Conservation (phyloP, 2,888 invertebrate species). For the Macaria notata region DNA sequence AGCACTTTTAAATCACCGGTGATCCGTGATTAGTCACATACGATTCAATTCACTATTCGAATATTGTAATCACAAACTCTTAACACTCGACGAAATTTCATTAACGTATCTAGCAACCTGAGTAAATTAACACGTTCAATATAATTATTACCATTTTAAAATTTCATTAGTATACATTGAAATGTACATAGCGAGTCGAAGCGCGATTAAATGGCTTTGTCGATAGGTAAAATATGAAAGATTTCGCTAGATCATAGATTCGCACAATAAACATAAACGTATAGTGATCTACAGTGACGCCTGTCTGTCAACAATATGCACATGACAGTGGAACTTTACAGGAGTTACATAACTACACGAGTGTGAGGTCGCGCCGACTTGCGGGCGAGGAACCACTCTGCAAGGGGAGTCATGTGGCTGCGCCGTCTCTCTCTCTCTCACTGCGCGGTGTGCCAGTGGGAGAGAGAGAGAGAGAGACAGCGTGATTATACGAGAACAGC, state of each 20-base stretch:
- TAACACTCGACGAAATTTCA: conserved; percentile 60
- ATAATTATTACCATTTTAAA: conserved; percentile 57
- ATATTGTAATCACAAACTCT: conserved; percentile 56
- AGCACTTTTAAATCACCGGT: conserved; percentile 62
- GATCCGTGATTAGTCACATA: conserved; percentile 58
- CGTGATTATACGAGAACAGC: neutral
- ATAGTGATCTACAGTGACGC: conserved; percentile 64
- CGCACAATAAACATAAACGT: conserved; percentile 68
- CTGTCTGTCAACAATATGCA: conserved; percentile 64
- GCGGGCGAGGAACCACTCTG: conserved; percentile 53
- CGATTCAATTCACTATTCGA: conserved; percentile 57
- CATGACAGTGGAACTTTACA: conserved; percentile 55
- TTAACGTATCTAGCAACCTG: conserved; percentile 72
- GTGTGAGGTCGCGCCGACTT: conserved; percentile 56
- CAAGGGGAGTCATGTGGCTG: conserved; percentile 7
- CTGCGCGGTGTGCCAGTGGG: no score
- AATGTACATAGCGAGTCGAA: conserved; percentile 71
- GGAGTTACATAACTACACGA: conserved; percentile 53
- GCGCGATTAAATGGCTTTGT: conserved; percentile 64
- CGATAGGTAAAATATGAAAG: conserved; percentile 60
- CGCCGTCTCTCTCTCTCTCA: neutral
- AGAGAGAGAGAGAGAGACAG: neutral
- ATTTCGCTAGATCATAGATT: conserved; percentile 51
- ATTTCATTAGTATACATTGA: conserved; percentile 69
- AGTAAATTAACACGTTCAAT: conserved; percentile 61